A percentile compares a stretch with the other conserved stretches of the same genome.
These are phyloP conservation scores for Drosophila tsacasi DNA, from an alignment of 1,140 invertebrate species.

Conservation along the genomic window DNA sequence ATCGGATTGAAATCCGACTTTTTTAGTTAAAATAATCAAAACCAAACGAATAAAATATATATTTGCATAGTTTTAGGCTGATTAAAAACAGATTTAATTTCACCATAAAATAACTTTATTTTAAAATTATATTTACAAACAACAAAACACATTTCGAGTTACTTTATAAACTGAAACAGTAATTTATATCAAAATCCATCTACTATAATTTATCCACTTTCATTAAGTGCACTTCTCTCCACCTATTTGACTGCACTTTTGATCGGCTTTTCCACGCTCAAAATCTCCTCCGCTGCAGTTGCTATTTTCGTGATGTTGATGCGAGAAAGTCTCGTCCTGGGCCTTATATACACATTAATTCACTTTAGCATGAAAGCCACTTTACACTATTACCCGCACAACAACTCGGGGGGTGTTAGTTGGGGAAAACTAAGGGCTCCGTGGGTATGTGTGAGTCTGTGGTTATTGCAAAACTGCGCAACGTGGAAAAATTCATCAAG, in stretches of 20 bases:
- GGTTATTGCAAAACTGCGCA: constrained; percentile 63
- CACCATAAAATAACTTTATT: not conserved
- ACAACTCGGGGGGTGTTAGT: constrained; percentile 24
- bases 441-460: constrained; percentile 14
- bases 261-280: constrained; percentile 26
- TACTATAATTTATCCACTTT: not conserved
- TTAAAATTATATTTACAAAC: not conserved
- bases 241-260: constrained; percentile 19
- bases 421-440: not conserved
- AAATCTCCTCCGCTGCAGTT: constrained; percentile 4
- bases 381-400: constrained; percentile 69
- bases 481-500: constrained; percentile 82
- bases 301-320: constrained; percentile 10
- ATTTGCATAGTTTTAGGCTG: not conserved
- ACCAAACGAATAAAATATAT: not conserved
- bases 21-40: not conserved
- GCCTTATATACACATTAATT: constrained; percentile 65
- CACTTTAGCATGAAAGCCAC: constrained; percentile 66
- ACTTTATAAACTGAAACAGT: not conserved
- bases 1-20: too few species aligned
- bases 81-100: not conserved
- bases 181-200: not conserved
- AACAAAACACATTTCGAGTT: not conserved
- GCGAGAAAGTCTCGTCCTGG: constrained; percentile 19
- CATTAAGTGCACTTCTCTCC: constrained; percentile 7